Percentiles rank a stretch among this genome's conserved stretches.
Evolutionary conservation across 2,113 vertebrate genomes (phyloP).

Genomic region (Garra rufa): DNA sequence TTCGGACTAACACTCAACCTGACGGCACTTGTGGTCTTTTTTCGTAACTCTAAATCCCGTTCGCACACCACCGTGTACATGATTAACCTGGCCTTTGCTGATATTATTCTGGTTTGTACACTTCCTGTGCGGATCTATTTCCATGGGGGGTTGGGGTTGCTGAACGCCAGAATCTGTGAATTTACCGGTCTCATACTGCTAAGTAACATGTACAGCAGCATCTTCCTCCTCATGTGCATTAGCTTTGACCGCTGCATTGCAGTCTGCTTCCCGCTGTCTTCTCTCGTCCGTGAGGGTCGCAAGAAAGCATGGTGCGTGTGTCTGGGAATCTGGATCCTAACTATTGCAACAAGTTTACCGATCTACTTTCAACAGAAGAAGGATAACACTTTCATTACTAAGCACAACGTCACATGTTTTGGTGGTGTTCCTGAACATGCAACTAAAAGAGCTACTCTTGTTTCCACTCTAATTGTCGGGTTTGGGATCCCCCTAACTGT

Average conservation of each 20-base stretch:
- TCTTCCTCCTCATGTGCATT: conserved; percentile 75
- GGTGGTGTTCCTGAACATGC: conserved; percentile 55
- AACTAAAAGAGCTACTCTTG: neutral
- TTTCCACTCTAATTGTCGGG: conserved; percentile 60
- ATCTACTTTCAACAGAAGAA: conserved; percentile 50
- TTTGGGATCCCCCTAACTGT: conserved; percentile 69
- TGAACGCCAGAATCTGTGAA: conserved; percentile 54
- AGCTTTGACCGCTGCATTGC: conserved; percentile 76
- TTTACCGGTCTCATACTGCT: conserved; percentile 66
- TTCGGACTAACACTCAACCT: conserved; percentile 65
- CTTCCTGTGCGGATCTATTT: conserved; percentile 71
- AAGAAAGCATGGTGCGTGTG: conserved; percentile 67
- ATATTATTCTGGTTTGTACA: conserved; percentile 69
- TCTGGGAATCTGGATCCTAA: conserved; percentile 70
- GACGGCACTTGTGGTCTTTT: conserved; percentile 66
- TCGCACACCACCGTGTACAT: conserved; percentile 76
- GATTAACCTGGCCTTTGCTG: conserved; percentile 74
- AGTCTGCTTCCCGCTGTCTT: conserved; percentile 70
- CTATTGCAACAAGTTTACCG: conserved; percentile 63
- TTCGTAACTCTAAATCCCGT: conserved; percentile 55
- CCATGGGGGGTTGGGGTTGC: neutral
- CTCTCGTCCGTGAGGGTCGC: conserved; percentile 59
- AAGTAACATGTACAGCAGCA: conserved; percentile 80
- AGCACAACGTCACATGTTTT: conserved; percentile 56
- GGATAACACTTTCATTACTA: neutral